A percentile compares a stretch with the other conserved stretches of the same genome.
Conservation (phyloP, 2,797 vertebrate species). For the Natrix natrix region DNA sequence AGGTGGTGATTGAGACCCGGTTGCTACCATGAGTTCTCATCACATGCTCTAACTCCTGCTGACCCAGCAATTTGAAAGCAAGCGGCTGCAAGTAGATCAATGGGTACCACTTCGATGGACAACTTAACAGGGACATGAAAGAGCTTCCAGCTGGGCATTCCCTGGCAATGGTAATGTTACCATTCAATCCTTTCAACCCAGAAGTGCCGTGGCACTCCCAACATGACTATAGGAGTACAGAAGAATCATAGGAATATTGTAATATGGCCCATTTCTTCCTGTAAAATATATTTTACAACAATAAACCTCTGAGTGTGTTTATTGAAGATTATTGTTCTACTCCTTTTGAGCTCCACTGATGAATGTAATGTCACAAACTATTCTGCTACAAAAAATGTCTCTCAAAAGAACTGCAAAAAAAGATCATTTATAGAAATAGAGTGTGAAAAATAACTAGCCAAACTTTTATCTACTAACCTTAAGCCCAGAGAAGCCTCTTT, state of each 20-base stretch:
- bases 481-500: slow-evolving; percentile 83
- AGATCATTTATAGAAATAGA: not conserved
- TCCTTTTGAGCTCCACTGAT: not conserved
- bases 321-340: not conserved
- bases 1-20: no score
- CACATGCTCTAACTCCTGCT: not conserved
- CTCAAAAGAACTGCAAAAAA: not conserved
- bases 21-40: no score
- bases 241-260: slow-evolving; percentile 3
- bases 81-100: no score
- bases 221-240: no score
- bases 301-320: not conserved
- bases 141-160: no score
- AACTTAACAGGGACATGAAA: no score
- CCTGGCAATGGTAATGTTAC: no score
- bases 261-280: slow-evolving; percentile 17
- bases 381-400: not conserved
- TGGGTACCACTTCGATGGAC: no score
- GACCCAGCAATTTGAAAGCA: no score
- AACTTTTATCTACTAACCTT: slow-evolving; percentile 80
- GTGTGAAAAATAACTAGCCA: not conserved
- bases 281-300: not conserved
- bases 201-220: not conserved
- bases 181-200: no score
- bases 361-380: not conserved